Evolutionary conservation across 2,797 vertebrate species (phyloP).

Genomic region (Scarus forsteni): DNA sequence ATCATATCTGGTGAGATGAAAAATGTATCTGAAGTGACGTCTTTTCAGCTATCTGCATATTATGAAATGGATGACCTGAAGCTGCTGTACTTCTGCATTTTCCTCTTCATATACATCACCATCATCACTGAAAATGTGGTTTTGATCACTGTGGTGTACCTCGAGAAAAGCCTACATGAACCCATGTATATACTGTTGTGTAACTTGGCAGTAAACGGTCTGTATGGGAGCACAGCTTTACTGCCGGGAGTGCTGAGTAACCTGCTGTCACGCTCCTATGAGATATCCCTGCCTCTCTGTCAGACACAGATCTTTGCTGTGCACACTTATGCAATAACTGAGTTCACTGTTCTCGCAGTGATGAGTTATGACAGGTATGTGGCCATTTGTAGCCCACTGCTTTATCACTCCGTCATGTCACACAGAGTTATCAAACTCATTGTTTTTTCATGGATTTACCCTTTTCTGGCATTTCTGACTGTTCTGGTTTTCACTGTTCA

Average conservation of each 20-base stretch:
- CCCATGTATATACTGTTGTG: slow-evolving; percentile 70
- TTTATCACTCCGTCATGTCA: slow-evolving; percentile 64
- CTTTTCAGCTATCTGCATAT: slow-evolving; percentile 50
- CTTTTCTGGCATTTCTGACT: slow-evolving; percentile 45
- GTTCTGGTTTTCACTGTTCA: slow-evolving; percentile 43
- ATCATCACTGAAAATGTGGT: slow-evolving; percentile 50
- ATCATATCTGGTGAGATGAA: slow-evolving; percentile 31
- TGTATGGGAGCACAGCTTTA: slow-evolving; percentile 61
- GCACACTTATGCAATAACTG: slow-evolving; percentile 62
- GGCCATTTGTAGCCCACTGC: slow-evolving; percentile 67
- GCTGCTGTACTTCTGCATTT: slow-evolving; percentile 55
- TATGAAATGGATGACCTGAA: slow-evolving; percentile 52
- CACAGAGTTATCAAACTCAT: slow-evolving; percentile 49
- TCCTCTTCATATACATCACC: slow-evolving; percentile 58
- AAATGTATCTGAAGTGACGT: slow-evolving; percentile 53
- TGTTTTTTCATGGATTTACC: slow-evolving; percentile 62
- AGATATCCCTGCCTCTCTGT: slow-evolving; percentile 52
- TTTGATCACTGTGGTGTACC: slow-evolving; percentile 52
- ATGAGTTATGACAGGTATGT: slow-evolving; percentile 74
- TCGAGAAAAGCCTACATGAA: slow-evolving; percentile 62
- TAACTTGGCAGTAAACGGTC: slow-evolving; percentile 60
- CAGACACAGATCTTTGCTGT: slow-evolving; percentile 62
- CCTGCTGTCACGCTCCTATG: slow-evolving; percentile 35
- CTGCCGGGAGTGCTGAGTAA: slow-evolving; percentile 55
- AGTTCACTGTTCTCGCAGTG: slow-evolving; percentile 68